Conservation (phyloP, 2,888 invertebrate species). For the Junonia oenone region DNA sequence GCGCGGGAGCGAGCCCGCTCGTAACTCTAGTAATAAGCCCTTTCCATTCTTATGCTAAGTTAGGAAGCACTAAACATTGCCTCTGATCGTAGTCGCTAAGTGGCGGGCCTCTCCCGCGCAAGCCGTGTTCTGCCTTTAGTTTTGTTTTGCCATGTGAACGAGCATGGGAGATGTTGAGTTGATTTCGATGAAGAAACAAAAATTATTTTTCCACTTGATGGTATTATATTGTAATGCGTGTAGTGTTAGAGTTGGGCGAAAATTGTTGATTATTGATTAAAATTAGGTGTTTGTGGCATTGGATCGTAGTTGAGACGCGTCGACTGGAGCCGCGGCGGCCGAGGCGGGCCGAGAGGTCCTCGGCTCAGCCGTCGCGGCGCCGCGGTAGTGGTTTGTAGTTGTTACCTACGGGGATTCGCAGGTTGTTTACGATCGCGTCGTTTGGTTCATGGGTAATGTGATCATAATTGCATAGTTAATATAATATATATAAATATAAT, state of each 20-base stretch:
- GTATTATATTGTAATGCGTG: conserved; percentile 65
- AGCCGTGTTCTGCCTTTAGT: conserved; percentile 55
- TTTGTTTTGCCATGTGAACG: conserved; percentile 61
- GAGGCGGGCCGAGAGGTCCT: neutral
- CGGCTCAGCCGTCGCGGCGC: conserved; percentile 22
- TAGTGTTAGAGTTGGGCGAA: conserved; percentile 75
- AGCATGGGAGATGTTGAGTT: conserved; percentile 64
- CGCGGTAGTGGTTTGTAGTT: conserved; percentile 52
- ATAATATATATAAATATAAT: conserved; percentile 49
- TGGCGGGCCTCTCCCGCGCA: conserved; percentile 34
- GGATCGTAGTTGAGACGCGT: conserved; percentile 55
- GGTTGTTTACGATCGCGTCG: conserved; percentile 62
- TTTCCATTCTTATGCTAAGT: conserved; percentile 23
- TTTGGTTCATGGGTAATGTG: conserved; percentile 74
- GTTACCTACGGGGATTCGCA: conserved; percentile 55
- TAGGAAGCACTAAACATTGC: conserved; percentile 31
- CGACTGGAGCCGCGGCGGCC: conserved; percentile 18
- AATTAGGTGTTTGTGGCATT: conserved; percentile 74
- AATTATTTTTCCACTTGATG: conserved; percentile 78
- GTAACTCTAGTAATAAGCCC: conserved; percentile 35
- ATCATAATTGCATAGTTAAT: conserved; percentile 74
- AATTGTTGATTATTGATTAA: conserved; percentile 80
- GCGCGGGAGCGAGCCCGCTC: conserved; percentile 20
- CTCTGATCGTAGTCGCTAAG: conserved; percentile 36
- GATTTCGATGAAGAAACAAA: conserved; percentile 71